Evolutionary conservation across 2,113 vertebrate genomes (phyloP), one percentile per base, ranked within the genome.

Genomic region (Platysteira castanea): DNA sequence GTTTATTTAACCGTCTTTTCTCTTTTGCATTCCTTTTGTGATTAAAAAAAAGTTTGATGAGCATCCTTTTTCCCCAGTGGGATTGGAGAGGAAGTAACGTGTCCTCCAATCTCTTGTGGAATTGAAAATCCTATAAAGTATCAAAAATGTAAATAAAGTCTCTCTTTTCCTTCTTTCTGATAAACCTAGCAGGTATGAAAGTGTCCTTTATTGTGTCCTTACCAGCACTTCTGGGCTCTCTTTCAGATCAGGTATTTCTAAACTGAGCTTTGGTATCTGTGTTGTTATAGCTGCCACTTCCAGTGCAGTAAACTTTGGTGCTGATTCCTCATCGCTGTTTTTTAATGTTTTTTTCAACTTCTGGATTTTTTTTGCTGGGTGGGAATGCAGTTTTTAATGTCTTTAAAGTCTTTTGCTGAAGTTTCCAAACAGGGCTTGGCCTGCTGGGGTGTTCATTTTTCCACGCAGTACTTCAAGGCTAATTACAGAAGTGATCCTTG

Each of bases 281-380:
- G 11, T 64, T 57, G 61, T 77, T 74, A 53, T 3, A 75, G 47
- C 42, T 71, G 42, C 41, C 49, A 87, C 28, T 93, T 92, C 67
- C 91, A 42, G 35, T 50, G 52, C 65, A 57, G 49, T 56, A 57
- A 81, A 77, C 37, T 82, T 95, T 70, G 64, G 90, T 86, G 82
- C 77, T 74, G 50, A 33, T 59, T 91, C 74, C 49, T 94, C 33
- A 2, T 91, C 61, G 74, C 39, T 84, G 35, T 24, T 73, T 95
- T 96, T 79, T 60, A 93, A 91, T 67, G 23, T 82, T 69, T 93
- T 82, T 81, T 91, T 93, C 83, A 63, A 17, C 61, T 86, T 93
- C 84, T 65, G 74, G 41, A 19, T 37, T 1, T 23, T 71, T 41
- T 53, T 53, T 74, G 57, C 7, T 7, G 35, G 5, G 4, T 49